Conservation (phyloP, 1,140 invertebrate species). For the Caligus rogercresseyi region DNA sequence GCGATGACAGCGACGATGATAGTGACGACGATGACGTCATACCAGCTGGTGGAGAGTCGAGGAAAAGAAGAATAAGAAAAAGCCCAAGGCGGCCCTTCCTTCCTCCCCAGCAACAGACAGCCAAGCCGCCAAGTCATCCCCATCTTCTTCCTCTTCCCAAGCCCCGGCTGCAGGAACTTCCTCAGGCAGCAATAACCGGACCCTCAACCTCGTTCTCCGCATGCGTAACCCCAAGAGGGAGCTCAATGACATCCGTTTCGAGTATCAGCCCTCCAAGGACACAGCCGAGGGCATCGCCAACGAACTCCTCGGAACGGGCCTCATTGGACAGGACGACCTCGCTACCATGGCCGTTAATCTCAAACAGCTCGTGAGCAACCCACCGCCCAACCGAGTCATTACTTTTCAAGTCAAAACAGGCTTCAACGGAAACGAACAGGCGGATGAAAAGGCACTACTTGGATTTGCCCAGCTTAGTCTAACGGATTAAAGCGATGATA, state of each 20-base stretch:
- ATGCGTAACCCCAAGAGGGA: slow-evolving; percentile 62
- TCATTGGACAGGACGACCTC: slow-evolving; percentile 5
- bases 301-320: slow-evolving; percentile 23
- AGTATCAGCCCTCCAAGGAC: slow-evolving; percentile 39
- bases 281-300: slow-evolving; percentile 21
- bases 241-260: slow-evolving; percentile 92
- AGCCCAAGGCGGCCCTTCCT: too few relatives aligned
- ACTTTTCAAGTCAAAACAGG: slow-evolving; percentile 11
- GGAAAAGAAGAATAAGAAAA: background rate
- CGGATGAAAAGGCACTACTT: slow-evolving; percentile 18
- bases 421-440: slow-evolving; percentile 13
- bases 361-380: slow-evolving; percentile 5
- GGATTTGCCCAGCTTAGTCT: slow-evolving; percentile 19
- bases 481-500: too few relatives aligned
- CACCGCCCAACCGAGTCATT: background rate
- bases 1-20: slow-evolving; percentile 37
- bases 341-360: slow-evolving; percentile 1
- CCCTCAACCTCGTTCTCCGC: slow-evolving; percentile 12
- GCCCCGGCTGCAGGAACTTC: background rate
- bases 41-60: background rate
- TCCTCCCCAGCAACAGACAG: background rate
- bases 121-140: background rate
- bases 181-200: too few relatives aligned
- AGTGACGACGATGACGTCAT: slow-evolving; percentile 23
- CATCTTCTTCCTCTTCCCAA: background rate